Evolutionary conservation across 2,113 vertebrate genomes (phyloP).

Genomic region (Zeus faber): DNA sequence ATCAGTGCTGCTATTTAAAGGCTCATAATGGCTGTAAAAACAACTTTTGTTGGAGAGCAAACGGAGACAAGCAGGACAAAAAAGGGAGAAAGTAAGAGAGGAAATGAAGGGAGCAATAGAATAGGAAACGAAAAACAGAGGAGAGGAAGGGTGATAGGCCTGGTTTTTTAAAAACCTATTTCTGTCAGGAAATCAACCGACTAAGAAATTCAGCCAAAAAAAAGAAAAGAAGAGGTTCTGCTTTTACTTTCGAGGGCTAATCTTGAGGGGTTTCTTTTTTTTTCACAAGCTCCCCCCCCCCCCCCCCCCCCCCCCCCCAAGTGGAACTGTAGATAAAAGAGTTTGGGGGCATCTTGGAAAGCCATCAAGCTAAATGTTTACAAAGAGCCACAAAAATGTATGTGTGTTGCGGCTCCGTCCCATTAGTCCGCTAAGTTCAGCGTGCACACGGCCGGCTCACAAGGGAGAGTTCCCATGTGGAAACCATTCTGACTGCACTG

Average conservation of each 20-base stretch:
- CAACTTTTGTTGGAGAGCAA: no score
- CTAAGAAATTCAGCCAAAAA: conserved; percentile 23
- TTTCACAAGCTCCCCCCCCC: conserved; percentile 28
- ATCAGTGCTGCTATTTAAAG: no score
- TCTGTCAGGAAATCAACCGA: conserved; percentile 47
- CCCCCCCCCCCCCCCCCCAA: conserved; percentile 20
- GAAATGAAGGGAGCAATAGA: neutral
- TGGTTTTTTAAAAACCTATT: conserved; percentile 24
- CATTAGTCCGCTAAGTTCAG: conserved; percentile 39
- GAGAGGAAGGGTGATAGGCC: conserved; percentile 3
- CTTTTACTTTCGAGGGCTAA: conserved; percentile 56
- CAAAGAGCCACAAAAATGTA: conserved; percentile 55
- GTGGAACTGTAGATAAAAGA: conserved; percentile 61
- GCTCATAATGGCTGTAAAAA: no score
- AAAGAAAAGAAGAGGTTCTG: conserved; percentile 41
- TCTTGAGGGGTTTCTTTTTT: conserved; percentile 37
- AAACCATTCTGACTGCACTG: conserved; percentile 20
- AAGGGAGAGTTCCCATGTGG: conserved; percentile 47
- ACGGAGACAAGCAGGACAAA: no score
- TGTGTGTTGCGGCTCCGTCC: conserved; percentile 34
- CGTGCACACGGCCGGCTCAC: neutral
- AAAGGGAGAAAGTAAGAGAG: neutral
- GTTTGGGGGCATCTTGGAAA: conserved; percentile 60
- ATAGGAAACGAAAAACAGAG: no score
- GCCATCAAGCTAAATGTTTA: conserved; percentile 71